A percentile compares a stretch with the other conserved stretches of the same genome.
phyloP scores from a whole-genome alignment of 2,888 invertebrate genomes.

The Corythucha ciliata region DNA sequence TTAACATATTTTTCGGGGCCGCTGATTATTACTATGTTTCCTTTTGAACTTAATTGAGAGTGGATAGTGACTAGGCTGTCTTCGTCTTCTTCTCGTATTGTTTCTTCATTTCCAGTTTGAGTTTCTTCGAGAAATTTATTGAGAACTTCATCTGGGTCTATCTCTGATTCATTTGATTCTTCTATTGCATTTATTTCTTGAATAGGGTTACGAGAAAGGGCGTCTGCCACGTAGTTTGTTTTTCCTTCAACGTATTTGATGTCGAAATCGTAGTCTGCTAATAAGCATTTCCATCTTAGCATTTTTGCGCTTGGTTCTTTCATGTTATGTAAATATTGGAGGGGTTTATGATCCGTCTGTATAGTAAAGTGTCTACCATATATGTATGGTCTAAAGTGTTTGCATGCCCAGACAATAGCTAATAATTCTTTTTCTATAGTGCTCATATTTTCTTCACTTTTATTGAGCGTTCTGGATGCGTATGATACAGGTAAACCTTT shows the following conservation, averaged over 20 bases:
- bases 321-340: constrained; percentile 9
- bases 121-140: background rate
- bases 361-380: constrained; percentile 38
- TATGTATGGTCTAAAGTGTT: constrained; percentile 11
- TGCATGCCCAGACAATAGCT: constrained; percentile 10
- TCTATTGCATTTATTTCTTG: constrained; percentile 1
- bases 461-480: constrained; percentile 14
- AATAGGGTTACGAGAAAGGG: constrained; percentile 10
- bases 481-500: constrained; percentile 19
- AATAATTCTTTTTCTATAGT: constrained; percentile 16
- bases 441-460: constrained; percentile 9
- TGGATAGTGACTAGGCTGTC: too few relatives aligned
- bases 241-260: constrained; percentile 8
- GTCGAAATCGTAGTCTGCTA: constrained; percentile 37
- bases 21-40: too few relatives aligned
- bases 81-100: too few relatives aligned
- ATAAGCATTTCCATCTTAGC: constrained; percentile 39
- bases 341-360: constrained; percentile 37
- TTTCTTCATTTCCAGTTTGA: background rate
- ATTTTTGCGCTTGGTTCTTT: constrained; percentile 34
- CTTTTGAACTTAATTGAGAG: too few relatives aligned
- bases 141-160: background rate
- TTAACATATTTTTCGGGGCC: too few relatives aligned
- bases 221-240: constrained; percentile 11
- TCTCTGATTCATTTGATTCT: background rate